phyloP scores from a whole-genome alignment of 2,888 invertebrate genomes.

The Tridacna gigas region DNA sequence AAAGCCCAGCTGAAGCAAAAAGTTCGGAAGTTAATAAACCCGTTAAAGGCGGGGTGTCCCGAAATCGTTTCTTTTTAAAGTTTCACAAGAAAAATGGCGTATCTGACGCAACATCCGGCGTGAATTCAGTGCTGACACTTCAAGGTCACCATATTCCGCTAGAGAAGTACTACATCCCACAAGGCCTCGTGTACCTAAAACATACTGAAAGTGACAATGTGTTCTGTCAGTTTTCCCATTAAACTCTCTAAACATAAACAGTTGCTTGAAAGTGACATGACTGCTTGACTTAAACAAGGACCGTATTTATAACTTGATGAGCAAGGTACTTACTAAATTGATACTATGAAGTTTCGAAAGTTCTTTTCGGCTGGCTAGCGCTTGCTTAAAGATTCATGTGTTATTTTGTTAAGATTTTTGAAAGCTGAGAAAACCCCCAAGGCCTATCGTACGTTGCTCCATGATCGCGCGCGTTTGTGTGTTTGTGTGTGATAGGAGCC shows the following conservation, averaged over 20 bases:
- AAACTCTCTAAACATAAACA: background rate
- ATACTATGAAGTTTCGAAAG: no score
- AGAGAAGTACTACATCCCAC: conserved; percentile 57
- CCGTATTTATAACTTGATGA: no score
- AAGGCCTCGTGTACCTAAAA: conserved; percentile 54
- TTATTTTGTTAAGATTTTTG: no score
- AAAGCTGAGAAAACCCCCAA: no score
- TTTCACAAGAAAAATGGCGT: conserved; percentile 52
- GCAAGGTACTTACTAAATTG: no score
- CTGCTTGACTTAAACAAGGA: no score
- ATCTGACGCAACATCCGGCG: conserved; percentile 20
- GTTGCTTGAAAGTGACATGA: no score
- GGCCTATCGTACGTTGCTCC: no score
- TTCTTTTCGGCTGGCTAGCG: no score
- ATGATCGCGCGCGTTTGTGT: no score
- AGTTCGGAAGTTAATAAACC: conserved; percentile 39
- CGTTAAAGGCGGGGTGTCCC: conserved; percentile 49
- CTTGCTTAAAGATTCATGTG: no score
- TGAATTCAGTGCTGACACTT: conserved; percentile 40
- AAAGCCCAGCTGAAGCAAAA: conserved; percentile 24
- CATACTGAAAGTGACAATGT: conserved; percentile 57
- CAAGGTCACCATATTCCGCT: conserved; percentile 55
- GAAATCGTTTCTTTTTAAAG: conserved; percentile 47
- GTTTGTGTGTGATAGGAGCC: no score
- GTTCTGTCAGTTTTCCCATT: conserved; percentile 60